Base-by-base conservation (phyloP, 2,113 vertebrate genomes). In the Apaloderma vittatum region DNA sequence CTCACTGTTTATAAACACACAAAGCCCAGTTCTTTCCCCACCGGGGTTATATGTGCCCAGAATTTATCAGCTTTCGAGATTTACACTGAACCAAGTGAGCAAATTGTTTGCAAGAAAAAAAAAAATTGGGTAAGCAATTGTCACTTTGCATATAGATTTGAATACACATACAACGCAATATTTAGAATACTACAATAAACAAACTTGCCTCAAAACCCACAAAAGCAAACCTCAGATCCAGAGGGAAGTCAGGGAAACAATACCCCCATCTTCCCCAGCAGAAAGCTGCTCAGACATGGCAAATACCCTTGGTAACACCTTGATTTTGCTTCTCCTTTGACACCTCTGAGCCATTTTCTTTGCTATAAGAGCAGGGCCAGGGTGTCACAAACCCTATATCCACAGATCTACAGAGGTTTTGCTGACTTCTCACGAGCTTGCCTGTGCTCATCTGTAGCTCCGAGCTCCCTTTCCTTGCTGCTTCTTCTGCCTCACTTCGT, bases 1-100 rank as follows among this genome's bases (percentile, higher is more conserved):
- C 58, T 80, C 75, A 24, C 18, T 96, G 82, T 95, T 93, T 95
- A 96, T 94, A 97, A 96, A 96, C 72, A 90, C 12, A 24, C 2
- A 36, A n/a, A 63, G 37, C 19, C 65, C 11, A 11, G 34, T 74
- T 88, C 75, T 94, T 76, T 46, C 40, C 59, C 37, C 43, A 21
- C 9, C 2, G 6, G 63, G 20, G 63, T 83, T 80, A 63, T 59
- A 86, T 20, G 75, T 94, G 82, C 78, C 55, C 78, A 80, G 55
- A 66, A 96, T 63, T 90, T 80, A 83, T 61, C 79, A 62, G 0
- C 0, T 0, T n/a, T 76, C 72, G 68, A 55, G 78, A 63, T 88
- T 90, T 86, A 68, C 32, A 67, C 7, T 7, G 40, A 74, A 88
- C 40, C 8, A 22, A 94, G 55, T 0, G 2, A 54, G 76, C 6